A percentile compares a stretch with the other conserved stretches of the same genome.
phyloP scores from a whole-genome alignment of 2,888 invertebrate species.

The Ecliptopera silaceata region DNA sequence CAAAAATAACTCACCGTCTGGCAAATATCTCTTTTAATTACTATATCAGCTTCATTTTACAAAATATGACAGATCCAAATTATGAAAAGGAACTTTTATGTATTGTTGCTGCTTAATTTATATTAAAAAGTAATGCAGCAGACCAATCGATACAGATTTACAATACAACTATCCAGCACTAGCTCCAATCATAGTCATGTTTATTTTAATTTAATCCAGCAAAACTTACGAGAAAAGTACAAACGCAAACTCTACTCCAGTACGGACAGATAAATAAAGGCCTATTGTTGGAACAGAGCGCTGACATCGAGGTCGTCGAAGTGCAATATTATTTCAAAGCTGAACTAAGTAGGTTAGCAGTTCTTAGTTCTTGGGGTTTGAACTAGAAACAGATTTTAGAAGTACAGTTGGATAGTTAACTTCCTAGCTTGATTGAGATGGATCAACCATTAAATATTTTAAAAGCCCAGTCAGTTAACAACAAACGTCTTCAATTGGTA shows the following conservation, averaged over 20 bases:
- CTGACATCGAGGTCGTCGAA: constrained; percentile 24
- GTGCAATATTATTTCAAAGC: constrained; percentile 27
- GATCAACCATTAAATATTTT: constrained; percentile 32
- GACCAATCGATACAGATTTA: constrained; percentile 42
- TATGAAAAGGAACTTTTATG: too few relatives aligned
- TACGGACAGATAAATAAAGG: constrained; percentile 24
- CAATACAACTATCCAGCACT: constrained; percentile 52
- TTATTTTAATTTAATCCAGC: constrained; percentile 68
- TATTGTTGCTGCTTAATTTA: too few relatives aligned
- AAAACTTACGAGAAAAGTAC: constrained; percentile 54
- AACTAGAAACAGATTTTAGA: background rate
- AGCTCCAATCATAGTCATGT: constrained; percentile 65
- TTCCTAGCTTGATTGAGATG: background rate
- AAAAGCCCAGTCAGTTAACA: constrained; percentile 39
- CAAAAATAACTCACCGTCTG: constrained; percentile 10
- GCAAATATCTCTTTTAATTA: constrained; percentile 1
- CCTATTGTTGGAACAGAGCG: constrained; percentile 34
- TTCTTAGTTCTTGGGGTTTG: constrained; percentile 22
- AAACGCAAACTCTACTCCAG: constrained; percentile 33
- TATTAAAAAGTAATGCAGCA: constrained; percentile 29
- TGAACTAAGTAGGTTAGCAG: constrained; percentile 15
- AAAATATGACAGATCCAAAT: background rate
- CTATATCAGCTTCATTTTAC: background rate
- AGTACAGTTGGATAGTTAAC: background rate
- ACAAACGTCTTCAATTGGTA: constrained; percentile 50